Percentiles rank a stretch among this genome's conserved stretches.
These are phyloP conservation scores for Latheticus oryzae DNA, from an alignment of 2,888 invertebrate genomes.

Conservation along the genomic window DNA sequence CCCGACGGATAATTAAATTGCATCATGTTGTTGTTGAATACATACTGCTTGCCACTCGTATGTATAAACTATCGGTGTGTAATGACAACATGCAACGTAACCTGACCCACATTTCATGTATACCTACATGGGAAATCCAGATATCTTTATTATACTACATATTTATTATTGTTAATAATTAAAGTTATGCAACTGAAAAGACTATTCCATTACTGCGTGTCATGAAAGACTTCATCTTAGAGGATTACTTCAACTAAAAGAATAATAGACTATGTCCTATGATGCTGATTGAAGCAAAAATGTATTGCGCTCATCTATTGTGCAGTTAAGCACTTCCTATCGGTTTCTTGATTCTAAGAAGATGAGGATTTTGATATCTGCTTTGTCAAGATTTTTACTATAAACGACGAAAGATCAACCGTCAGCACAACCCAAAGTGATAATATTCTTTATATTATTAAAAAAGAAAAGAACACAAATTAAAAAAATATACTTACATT, in stretches of 20 bases:
- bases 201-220: no score
- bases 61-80: constrained; percentile 32
- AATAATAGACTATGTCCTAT: constrained; percentile 16
- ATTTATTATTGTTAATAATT: constrained; percentile 28
- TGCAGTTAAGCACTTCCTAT: constrained; percentile 42
- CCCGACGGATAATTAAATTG: constrained; percentile 25
- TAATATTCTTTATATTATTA: neutral
- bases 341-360: constrained; percentile 34
- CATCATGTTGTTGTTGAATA: constrained; percentile 31
- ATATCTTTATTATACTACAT: constrained; percentile 28
- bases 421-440: constrained; percentile 28
- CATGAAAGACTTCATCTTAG: neutral
- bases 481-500: constrained; percentile 67
- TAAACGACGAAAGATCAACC: constrained; percentile 5
- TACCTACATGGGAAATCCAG: constrained; percentile 39
- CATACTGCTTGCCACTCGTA: constrained; percentile 17
- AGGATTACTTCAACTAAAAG: constrained; percentile 16
- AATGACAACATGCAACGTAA: constrained; percentile 40
- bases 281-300: constrained; percentile 33
- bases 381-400: constrained; percentile 26
- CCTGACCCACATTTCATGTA: constrained; percentile 39
- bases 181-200: constrained; percentile 16
- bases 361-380: constrained; percentile 28
- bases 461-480: constrained; percentile 1
- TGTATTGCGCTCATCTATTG: constrained; percentile 33